Conservation (phyloP, 2,113 vertebrate species). For the Ictidomys tridecemlineatus region DNA sequence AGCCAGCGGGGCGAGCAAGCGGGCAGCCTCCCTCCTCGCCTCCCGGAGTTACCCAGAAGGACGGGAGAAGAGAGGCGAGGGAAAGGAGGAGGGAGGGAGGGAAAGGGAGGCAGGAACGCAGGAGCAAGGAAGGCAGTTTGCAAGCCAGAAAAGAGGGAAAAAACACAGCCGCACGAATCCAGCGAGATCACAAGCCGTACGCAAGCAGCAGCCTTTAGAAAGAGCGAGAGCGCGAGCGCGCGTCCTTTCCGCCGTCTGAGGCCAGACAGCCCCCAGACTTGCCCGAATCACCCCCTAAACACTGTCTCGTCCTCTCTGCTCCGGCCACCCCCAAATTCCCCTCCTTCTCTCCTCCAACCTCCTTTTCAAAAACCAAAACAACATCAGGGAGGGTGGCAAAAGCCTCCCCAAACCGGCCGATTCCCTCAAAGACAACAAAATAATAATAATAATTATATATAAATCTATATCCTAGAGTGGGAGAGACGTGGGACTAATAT, state of each 20-base stretch:
- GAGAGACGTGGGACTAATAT: constrained; percentile 83
- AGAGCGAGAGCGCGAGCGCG: constrained; percentile 77
- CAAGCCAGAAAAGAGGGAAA: constrained; percentile 66
- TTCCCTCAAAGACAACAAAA: constrained; percentile 78
- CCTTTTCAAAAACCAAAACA: constrained; percentile 81
- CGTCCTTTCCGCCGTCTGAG: constrained; percentile 70
- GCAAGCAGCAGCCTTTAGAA: constrained; percentile 76
- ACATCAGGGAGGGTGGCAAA: constrained; percentile 78
- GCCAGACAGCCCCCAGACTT: constrained; percentile 76
- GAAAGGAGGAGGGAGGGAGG: constrained; percentile 35
- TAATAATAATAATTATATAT: constrained; percentile 61
- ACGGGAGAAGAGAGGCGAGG: constrained; percentile 50
- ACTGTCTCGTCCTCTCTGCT: constrained; percentile 73
- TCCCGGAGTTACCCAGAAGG: constrained; percentile 70
- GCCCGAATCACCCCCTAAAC: constrained; percentile 69
- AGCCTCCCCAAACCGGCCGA: constrained; percentile 79
- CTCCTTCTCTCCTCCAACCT: constrained; percentile 76
- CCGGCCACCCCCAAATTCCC: constrained; percentile 74
- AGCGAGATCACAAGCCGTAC: constrained; percentile 78
- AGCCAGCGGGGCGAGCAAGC: constrained; percentile 72
- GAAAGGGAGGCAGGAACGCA: constrained; percentile 36
- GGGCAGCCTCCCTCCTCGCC: constrained; percentile 64
- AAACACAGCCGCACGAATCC: constrained; percentile 77
- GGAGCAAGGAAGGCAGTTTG: constrained; percentile 70
- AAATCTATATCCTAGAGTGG: constrained; percentile 83